Conservation (phyloP, 2,113 vertebrate species). For the Mastomys coucha region DNA sequence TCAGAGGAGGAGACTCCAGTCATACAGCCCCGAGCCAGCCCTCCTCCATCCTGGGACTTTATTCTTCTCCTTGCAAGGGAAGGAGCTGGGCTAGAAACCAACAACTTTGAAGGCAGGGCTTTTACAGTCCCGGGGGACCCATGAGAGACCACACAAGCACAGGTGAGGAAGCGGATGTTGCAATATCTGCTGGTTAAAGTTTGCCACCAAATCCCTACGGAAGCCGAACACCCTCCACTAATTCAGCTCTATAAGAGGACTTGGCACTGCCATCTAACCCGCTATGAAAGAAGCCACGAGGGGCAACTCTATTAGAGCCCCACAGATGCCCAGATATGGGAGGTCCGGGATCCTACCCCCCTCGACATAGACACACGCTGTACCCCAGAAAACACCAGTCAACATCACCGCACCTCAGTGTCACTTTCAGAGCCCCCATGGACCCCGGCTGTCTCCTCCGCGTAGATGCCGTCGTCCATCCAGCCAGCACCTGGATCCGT, state of each 20-base stretch:
- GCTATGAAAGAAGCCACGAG: neutral
- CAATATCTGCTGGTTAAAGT: neutral
- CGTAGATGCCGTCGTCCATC: constrained; percentile 23
- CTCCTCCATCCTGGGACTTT: neutral
- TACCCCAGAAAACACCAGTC: constrained; percentile 25
- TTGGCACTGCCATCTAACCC: neutral
- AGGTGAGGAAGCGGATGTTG: neutral
- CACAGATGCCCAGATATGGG: neutral
- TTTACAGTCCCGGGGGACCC: neutral
- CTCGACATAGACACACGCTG: neutral
- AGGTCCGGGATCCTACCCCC: neutral
- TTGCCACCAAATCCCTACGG: constrained; percentile 12
- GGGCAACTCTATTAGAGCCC: constrained; percentile 14
- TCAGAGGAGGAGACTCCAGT: neutral
- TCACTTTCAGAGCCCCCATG: constrained; percentile 50
- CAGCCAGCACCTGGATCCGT: neutral
- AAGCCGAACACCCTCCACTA: neutral
- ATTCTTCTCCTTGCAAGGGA: neutral
- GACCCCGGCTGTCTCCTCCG: constrained; percentile 51
- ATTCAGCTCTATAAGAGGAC: neutral
- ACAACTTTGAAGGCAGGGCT: constrained; percentile 57
- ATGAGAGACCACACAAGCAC: neutral
- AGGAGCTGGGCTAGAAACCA: neutral
- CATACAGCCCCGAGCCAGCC: neutral
- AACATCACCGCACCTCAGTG: constrained; percentile 68